phyloP scores from a whole-genome alignment of 2,797 vertebrate genomes.

The Pristis pectinata region DNA sequence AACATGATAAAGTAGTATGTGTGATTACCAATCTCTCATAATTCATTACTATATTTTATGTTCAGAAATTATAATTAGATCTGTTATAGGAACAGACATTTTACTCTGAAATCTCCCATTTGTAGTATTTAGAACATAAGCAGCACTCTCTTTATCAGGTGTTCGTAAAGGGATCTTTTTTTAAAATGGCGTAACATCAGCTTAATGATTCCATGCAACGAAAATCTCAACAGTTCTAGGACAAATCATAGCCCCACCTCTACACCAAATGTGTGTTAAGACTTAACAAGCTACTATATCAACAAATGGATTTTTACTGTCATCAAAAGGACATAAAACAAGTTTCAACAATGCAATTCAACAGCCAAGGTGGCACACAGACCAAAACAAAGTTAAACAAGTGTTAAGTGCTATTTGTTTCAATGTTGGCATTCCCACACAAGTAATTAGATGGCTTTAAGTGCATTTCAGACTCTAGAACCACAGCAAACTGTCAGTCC shows the following conservation, averaged over 20 bases:
- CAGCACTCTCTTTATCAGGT: neutral
- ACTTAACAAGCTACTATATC: neutral
- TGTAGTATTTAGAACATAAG: neutral
- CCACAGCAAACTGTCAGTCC: neutral
- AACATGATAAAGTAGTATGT: neutral
- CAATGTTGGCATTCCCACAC: neutral
- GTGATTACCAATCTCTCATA: neutral
- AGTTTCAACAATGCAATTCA: neutral
- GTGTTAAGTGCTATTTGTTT: neutral
- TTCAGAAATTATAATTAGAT: conserved; percentile 10
- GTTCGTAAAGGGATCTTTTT: neutral
- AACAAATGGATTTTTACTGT: neutral
- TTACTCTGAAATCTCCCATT: neutral
- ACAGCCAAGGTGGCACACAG: neutral
- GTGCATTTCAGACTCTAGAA: neutral
- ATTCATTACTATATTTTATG: neutral
- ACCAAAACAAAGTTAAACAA: neutral
- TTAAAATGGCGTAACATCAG: neutral
- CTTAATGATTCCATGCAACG: neutral
- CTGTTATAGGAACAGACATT: neutral
- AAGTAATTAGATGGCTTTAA: neutral
- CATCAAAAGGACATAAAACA: neutral
- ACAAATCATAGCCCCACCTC: neutral
- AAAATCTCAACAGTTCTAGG: neutral
- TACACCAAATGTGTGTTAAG: neutral